phyloP scores from a whole-genome alignment of 2,888 invertebrate species.

The Periphyllus acericola region DNA sequence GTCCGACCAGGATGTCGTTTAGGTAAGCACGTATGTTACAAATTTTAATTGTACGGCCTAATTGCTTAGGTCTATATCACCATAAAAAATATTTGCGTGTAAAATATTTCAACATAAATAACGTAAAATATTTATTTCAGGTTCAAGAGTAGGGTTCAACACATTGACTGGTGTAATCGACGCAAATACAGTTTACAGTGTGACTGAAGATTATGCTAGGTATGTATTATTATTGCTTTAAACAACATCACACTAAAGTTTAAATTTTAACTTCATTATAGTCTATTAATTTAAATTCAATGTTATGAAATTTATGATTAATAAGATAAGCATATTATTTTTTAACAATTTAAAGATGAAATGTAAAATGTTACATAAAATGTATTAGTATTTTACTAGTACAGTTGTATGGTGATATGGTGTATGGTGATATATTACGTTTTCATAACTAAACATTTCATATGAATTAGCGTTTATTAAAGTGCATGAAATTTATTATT shows the following conservation, averaged over 20 bases:
- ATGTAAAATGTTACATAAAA: not conserved
- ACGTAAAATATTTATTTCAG: constrained; percentile 67
- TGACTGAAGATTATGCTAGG: constrained; percentile 81
- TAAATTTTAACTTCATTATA: not conserved
- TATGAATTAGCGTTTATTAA: not conserved
- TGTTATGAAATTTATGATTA: not conserved
- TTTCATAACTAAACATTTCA: not conserved
- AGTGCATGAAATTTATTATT: not conserved
- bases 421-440: no score
- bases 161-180: constrained; percentile 87
- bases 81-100: constrained; percentile 66
- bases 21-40: constrained; percentile 70
- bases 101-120: not conserved
- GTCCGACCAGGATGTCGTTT: constrained; percentile 88
- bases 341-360: not conserved
- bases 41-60: not conserved
- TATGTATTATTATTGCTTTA: constrained; percentile 28
- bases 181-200: constrained; percentile 90
- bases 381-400: not conserved
- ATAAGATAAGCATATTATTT: not conserved
- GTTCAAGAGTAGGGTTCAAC: constrained; percentile 86
- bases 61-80: no score
- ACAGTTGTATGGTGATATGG: no score
- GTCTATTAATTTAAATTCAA: not conserved
- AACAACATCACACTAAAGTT: not conserved